A percentile compares a stretch with the other conserved stretches of the same genome.
Evolutionary conservation across 1,140 invertebrate genomes (phyloP).

Genomic region (Drosophila jambulina): DNA sequence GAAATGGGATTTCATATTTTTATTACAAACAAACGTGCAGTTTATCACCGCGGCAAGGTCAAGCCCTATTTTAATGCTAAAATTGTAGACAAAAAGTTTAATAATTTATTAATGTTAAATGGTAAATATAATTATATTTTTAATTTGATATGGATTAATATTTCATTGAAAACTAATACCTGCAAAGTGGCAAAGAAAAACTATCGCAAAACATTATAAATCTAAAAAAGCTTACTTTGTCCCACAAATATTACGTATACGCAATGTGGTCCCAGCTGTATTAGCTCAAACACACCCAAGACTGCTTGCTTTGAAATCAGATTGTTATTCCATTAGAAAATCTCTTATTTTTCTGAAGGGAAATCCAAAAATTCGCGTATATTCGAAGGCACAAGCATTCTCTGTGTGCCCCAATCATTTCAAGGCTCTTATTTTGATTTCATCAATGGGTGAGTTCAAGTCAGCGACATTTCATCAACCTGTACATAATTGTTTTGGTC

Average conservation of each 20-base stretch:
- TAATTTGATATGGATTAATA: not conserved
- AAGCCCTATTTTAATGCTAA: not conserved
- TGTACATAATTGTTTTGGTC: conserved; percentile 54
- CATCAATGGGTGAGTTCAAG: conserved; percentile 23
- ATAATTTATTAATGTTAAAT: no score
- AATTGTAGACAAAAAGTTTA: not conserved
- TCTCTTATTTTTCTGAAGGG: not conserved
- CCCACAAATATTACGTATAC: conserved; percentile 46
- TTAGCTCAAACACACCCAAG: not conserved
- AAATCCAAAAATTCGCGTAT: not conserved
- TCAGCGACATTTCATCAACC: conserved; percentile 13
- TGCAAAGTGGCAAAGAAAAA: no score
- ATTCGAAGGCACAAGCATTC: not conserved
- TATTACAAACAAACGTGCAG: not conserved
- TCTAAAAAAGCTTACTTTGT: not conserved
- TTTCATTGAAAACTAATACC: not conserved
- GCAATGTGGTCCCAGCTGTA: conserved; percentile 27
- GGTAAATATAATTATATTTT: not conserved
- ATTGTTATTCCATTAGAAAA: conserved; percentile 9
- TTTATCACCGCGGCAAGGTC: not conserved
- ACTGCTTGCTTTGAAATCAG: conserved; percentile 4
- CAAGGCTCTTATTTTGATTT: conserved; percentile 19
- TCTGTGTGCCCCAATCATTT: not conserved
- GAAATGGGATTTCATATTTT: conserved; percentile 2
- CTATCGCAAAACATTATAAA: not conserved